Conservation (phyloP, 2,888 invertebrate genomes). For the Clanis bilineata region DNA sequence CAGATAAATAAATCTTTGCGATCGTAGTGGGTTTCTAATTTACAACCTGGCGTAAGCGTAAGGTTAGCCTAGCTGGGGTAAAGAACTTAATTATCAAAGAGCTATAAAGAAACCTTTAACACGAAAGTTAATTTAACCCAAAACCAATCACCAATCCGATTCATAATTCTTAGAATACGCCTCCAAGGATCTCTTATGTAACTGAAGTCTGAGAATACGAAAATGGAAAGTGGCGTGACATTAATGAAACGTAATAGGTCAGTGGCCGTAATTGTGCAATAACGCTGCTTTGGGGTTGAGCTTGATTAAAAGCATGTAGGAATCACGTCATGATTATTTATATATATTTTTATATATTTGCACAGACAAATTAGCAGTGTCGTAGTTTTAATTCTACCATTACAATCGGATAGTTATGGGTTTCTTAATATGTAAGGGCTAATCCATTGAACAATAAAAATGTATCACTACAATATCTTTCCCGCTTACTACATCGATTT, state of each 20-base stretch:
- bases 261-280: not conserved
- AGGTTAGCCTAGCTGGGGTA: not conserved
- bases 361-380: too few species aligned
- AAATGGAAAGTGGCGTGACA: slow-evolving; percentile 7
- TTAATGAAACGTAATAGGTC: not conserved
- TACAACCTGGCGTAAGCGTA: too few species aligned
- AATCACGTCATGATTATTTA: not conserved
- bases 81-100: not conserved
- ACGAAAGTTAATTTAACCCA: not conserved
- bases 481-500: too few species aligned
- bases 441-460: too few species aligned
- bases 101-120: not conserved
- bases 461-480: too few species aligned
- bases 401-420: too few species aligned
- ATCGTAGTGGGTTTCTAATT: too few species aligned
- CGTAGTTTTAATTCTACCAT: too few species aligned
- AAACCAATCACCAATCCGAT: not conserved
- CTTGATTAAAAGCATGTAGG: not conserved
- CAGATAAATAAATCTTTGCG: too few species aligned
- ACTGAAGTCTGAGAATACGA: slow-evolving; percentile 1
- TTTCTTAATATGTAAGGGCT: too few species aligned
- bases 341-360: not conserved
- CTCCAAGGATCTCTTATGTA: not conserved
- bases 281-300: not conserved
- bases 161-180: not conserved